Conservation (phyloP, 2,113 vertebrate genomes). For the Channa maculata region DNA sequence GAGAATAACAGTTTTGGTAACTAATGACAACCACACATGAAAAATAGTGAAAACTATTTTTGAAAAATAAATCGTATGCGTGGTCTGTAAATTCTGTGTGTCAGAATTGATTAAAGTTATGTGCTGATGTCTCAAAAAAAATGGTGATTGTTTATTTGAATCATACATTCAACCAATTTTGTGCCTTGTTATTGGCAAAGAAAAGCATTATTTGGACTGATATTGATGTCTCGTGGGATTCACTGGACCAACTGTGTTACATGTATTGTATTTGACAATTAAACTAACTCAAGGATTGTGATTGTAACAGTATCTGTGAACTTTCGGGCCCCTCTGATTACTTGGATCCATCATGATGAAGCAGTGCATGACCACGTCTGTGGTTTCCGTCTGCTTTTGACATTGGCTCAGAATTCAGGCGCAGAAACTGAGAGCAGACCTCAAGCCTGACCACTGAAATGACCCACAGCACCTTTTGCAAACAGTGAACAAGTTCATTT, state of each 20-base stretch:
- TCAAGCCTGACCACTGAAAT: constrained; percentile 58
- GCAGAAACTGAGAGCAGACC: constrained; percentile 39
- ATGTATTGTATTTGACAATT: constrained; percentile 23
- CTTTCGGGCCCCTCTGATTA: constrained; percentile 41
- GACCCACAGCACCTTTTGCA: constrained; percentile 69
- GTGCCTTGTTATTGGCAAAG: neutral
- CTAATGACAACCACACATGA: no score
- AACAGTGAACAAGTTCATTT: constrained; percentile 71
- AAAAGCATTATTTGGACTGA: neutral
- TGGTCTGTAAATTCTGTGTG: no score
- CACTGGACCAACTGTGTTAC: neutral
- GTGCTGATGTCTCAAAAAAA: no score
- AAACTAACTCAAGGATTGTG: neutral
- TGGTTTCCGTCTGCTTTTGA: constrained; percentile 65
- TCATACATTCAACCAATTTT: no score
- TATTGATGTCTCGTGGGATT: neutral
- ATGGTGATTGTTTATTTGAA: no score
- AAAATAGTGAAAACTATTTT: no score
- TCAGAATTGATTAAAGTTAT: no score
- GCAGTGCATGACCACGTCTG: constrained; percentile 14
- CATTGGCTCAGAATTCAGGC: constrained; percentile 27
- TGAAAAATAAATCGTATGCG: no score
- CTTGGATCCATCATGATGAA: constrained; percentile 24
- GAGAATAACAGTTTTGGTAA: no score
- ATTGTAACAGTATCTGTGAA: constrained; percentile 25